phyloP scores from a whole-genome alignment of 2,113 vertebrate species.

The Haemorhous mexicanus region DNA sequence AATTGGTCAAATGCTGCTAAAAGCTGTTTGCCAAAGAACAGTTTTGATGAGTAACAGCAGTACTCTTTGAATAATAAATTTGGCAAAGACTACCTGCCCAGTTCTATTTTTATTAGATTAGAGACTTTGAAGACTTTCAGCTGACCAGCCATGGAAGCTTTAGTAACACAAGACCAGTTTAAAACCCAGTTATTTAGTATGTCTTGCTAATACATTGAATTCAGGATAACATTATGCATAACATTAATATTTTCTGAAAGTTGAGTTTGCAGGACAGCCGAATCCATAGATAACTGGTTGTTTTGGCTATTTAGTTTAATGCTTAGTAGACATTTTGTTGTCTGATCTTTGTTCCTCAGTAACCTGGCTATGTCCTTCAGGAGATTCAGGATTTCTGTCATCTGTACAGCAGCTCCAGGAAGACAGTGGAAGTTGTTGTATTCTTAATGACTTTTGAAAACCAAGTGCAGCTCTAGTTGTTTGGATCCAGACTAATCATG shows the following conservation, averaged over 20 bases:
- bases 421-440: neutral
- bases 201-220: neutral
- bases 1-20: slow-evolving; percentile 21
- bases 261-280: neutral
- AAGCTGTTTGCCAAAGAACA: neutral
- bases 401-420: neutral
- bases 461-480: neutral
- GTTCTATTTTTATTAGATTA: slow-evolving; percentile 9
- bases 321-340: neutral
- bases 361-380: neutral
- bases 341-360: neutral
- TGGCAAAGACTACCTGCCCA: neutral
- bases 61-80: slow-evolving; percentile 1
- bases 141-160: neutral
- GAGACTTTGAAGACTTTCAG: neutral
- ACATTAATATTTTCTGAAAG: neutral
- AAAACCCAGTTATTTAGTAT: neutral
- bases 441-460: neutral
- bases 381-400: neutral
- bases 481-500: neutral
- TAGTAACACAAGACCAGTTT: neutral
- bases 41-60: slow-evolving; percentile 19
- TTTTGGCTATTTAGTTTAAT: neutral
- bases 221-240: too few species aligned
- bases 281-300: neutral